Base-by-base conservation (phyloP, 2,888 invertebrate genomes). In the Ecdyonurus torrentis region DNA sequence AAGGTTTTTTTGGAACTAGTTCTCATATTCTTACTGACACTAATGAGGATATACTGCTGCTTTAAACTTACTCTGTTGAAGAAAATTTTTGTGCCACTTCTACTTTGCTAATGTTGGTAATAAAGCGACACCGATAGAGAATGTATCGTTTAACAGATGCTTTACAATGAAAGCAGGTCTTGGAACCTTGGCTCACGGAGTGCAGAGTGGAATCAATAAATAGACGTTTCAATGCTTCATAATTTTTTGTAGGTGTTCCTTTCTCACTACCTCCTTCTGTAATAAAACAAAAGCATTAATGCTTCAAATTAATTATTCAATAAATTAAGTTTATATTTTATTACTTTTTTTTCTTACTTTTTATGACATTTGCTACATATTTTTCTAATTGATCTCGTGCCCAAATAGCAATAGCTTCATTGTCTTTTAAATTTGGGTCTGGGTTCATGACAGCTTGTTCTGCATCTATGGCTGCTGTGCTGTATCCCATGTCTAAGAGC, bases 401-500 rank as follows among this genome's bases (percentile, higher is more conserved):
- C 15, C 18, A 19, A n/a, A 23, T 15, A 1, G 24, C 52, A 10
- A 63, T 73, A 25, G 75, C 68, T 15, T 55, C n/a, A 22, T 55
- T 55, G 55, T 55, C 55, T 20, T n/a, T 55, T 22, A 55, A 20
- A n/a, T 55, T n/a, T 10, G 55, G 19, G 55, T n/a, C 7, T n/a
- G 19, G n/a, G 66, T 73, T 72, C 37, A 72, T 68, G 7, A 65
- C 63, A 5, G 73, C 66, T 66, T 72, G 72, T 61, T 86, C 83
- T 24, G 88, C 74, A 64, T 86, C 86, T 64, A 86, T 79, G 0
- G 91, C 84, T 67, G 87, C 84, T 23, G 83, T 83, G 0, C 89
- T 77, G 70, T 83, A 81, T 0, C 93, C 92, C 1, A 81, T 80
- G 69, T 90, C 83, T 2, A 94, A 74, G 2, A 93, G 77, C 64